Percentiles rank a stretch among this genome's conserved stretches.
phyloP scores from a whole-genome alignment of 2,888 invertebrate genomes.

The Temnothorax unifasciatus region DNA sequence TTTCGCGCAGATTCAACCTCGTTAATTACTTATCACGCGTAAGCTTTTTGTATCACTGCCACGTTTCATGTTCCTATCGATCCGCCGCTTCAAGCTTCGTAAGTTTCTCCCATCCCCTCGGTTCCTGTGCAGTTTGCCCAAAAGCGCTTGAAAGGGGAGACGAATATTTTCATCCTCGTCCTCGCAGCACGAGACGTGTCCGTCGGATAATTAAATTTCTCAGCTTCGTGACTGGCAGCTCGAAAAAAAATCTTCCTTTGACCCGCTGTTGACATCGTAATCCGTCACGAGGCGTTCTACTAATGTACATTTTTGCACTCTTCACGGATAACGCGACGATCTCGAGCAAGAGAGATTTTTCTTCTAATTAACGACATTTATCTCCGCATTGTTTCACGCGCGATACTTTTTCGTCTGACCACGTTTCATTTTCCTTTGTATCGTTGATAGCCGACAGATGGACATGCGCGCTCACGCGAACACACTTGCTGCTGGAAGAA shows the following conservation, averaged over 20 bases:
- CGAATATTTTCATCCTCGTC: slow-evolving; percentile 40
- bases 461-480: not conserved
- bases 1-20: slow-evolving; percentile 23
- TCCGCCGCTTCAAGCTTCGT: slow-evolving; percentile 8
- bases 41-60: not conserved
- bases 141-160: slow-evolving; percentile 37
- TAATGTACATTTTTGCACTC: not conserved
- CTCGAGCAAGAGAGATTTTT: slow-evolving; percentile 12
- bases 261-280: slow-evolving; percentile 48
- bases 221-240: slow-evolving; percentile 31
- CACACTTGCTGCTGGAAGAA: slow-evolving; percentile 62
- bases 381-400: not conserved
- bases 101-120: not conserved
- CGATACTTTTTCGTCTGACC: not conserved
- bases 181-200: slow-evolving; percentile 17
- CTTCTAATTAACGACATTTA: slow-evolving; percentile 41
- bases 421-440: not conserved
- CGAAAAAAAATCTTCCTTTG: slow-evolving; percentile 40
- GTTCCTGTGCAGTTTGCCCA: not conserved
- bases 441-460: slow-evolving; percentile 8
- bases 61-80: slow-evolving; percentile 15
- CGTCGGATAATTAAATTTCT: slow-evolving; percentile 70
- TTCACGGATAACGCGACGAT: not conserved
- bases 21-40: slow-evolving; percentile 28
- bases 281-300: slow-evolving; percentile 19